Evolutionary conservation across 30 jellyfish, hydroid and myxozoan species (phyloP).

Genomic region (Turritopsis dohrnii): DNA sequence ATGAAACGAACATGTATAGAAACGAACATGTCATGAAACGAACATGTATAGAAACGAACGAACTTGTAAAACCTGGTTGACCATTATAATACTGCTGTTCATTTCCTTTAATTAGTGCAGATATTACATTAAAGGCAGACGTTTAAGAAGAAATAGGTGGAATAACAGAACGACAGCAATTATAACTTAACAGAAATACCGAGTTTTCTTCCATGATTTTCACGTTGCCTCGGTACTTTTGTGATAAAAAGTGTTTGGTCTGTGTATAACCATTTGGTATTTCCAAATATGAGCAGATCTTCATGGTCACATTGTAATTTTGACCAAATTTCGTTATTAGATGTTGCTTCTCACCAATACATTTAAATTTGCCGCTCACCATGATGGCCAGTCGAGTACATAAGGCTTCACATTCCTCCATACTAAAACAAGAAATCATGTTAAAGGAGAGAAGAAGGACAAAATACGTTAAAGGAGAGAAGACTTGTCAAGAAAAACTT

Average conservation of each 20-base stretch:
- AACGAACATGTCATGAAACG: no score
- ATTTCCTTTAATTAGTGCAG: no score
- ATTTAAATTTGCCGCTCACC: constrained; percentile 92
- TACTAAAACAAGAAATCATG: constrained; percentile 41
- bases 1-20: no score
- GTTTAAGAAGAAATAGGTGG: no score
- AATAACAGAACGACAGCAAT: background rate
- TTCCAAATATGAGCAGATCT: constrained; percentile 2
- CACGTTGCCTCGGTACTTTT: background rate
- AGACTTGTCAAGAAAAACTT: no score
- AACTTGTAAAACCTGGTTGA: no score
- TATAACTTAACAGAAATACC: no score
- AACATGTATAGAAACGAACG: no score
- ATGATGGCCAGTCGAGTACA: constrained; percentile 89
- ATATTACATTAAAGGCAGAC: no score
- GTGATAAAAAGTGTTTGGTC: background rate
- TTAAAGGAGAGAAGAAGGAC: background rate
- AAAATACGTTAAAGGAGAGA: no score
- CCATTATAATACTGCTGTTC: no score
- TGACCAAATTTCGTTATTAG: constrained; percentile 79
- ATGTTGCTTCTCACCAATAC: constrained; percentile 90
- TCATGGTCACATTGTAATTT: constrained; percentile 59
- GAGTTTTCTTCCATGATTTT: background rate
- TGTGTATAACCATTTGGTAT: background rate
- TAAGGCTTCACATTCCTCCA: constrained; percentile 98